Evolutionary conservation across 2,888 invertebrate genomes (phyloP).

Genomic region (Leptinotarsa juncta): DNA sequence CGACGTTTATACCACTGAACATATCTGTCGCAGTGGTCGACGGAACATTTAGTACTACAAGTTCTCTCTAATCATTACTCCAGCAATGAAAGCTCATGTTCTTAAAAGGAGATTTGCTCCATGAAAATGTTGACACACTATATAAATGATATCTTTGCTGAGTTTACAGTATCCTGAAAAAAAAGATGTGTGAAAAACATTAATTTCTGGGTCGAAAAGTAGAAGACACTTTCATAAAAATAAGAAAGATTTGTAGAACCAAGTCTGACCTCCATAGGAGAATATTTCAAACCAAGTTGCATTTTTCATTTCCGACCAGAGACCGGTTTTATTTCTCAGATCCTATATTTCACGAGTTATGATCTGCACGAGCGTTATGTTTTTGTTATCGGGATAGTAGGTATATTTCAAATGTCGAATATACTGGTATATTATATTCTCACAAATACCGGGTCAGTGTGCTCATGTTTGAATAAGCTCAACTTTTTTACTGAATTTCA

Average conservation of each 20-base stretch:
- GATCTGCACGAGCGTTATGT: neutral
- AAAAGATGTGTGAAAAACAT: too few relatives aligned
- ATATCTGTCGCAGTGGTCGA: too few relatives aligned
- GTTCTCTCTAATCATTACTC: too few relatives aligned
- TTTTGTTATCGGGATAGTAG: neutral
- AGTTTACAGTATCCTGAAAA: too few relatives aligned
- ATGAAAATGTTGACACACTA: too few relatives aligned
- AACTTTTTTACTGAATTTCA: neutral
- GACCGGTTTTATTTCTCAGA: neutral
- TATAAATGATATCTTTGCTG: too few relatives aligned
- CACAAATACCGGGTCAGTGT: neutral
- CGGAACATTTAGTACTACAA: too few relatives aligned
- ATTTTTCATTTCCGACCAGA: constrained; percentile 4
- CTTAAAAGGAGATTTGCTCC: too few relatives aligned
- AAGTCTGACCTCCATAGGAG: neutral
- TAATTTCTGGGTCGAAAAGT: too few relatives aligned
- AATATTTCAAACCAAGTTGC: constrained; percentile 5
- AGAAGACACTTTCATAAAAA: too few relatives aligned
- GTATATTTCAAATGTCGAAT: neutral
- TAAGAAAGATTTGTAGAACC: neutral
- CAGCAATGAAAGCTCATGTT: too few relatives aligned
- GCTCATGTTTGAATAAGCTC: neutral
- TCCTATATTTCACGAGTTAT: neutral
- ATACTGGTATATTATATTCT: neutral
- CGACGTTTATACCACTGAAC: too few relatives aligned